Evolutionary conservation across 2,888 invertebrate genomes (phyloP).

Genomic region (Cephus rjabovi): DNA sequence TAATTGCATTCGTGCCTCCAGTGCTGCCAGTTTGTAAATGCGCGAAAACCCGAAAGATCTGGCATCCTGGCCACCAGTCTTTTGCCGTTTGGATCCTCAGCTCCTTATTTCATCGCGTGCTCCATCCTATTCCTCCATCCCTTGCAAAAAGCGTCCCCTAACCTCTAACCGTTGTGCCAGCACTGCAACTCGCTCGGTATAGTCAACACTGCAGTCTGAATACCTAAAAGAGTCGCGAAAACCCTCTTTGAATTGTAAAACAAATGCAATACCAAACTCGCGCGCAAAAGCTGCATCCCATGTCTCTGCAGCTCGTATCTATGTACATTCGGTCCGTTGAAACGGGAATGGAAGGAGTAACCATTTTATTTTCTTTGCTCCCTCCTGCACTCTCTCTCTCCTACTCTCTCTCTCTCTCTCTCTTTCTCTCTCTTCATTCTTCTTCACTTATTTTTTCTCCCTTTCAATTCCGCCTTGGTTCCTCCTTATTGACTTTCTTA

Average conservation of each 20-base stretch:
- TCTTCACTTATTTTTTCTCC: too few species aligned
- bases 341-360: not conserved
- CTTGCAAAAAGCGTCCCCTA: not conserved
- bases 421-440: too few species aligned
- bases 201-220: slow-evolving; percentile 42
- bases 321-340: not conserved
- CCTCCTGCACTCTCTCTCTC: not conserved
- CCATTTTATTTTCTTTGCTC: not conserved
- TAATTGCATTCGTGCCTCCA: slow-evolving; percentile 7
- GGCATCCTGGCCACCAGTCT: not conserved
- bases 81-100: not conserved
- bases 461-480: too few species aligned
- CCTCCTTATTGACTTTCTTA: too few species aligned
- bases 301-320: not conserved
- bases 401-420: too few species aligned
- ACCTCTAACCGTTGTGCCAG: not conserved
- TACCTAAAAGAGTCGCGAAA: slow-evolving; percentile 48
- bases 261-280: slow-evolving; percentile 45
- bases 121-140: not conserved
- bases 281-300: not conserved
- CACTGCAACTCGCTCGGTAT: not conserved
- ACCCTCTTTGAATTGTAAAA: slow-evolving; percentile 56
- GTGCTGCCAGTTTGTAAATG: not conserved
- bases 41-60: not conserved
- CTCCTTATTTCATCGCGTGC: not conserved